Evolutionary conservation across 2,113 vertebrate species (phyloP).

Genomic region (Cariama cristata): DNA sequence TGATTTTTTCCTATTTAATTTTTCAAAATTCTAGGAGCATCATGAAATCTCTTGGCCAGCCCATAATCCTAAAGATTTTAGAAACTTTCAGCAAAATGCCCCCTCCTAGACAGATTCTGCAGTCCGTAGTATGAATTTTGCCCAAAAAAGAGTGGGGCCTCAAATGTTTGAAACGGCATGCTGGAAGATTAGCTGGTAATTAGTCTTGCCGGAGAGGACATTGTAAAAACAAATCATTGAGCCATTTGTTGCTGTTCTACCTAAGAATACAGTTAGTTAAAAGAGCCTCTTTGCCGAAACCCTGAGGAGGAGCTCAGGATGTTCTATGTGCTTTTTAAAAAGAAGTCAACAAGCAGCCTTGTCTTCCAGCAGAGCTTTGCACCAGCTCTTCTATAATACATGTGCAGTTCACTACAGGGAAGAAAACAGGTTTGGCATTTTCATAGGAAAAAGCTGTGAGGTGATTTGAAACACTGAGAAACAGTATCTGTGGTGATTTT

Average conservation of each 20-base stretch:
- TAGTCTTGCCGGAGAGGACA: conserved; percentile 53
- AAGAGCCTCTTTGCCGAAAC: conserved; percentile 3
- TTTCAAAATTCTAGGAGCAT: background rate
- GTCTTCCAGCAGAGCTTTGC: background rate
- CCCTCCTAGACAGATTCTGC: background rate
- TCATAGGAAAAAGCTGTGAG: background rate
- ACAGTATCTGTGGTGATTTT: background rate
- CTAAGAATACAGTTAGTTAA: conserved; percentile 5
- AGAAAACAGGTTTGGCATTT: background rate
- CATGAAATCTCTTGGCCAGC: background rate
- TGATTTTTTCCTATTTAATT: background rate
- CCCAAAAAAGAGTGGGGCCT: conserved; percentile 25
- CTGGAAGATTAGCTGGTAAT: conserved; percentile 46
- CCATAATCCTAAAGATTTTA: background rate
- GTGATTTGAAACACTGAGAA: background rate
- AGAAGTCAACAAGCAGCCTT: background rate
- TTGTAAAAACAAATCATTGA: conserved; percentile 57
- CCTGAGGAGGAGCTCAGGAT: background rate
- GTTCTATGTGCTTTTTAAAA: background rate
- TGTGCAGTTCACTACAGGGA: background rate
- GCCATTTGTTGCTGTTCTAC: conserved; percentile 59
- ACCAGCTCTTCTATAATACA: background rate
- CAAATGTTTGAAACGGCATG: conserved; percentile 34
- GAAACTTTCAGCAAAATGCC: background rate
- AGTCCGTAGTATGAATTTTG: background rate